Conservation (phyloP, 2,888 invertebrate genomes). For the Camponotus fellah region DNA sequence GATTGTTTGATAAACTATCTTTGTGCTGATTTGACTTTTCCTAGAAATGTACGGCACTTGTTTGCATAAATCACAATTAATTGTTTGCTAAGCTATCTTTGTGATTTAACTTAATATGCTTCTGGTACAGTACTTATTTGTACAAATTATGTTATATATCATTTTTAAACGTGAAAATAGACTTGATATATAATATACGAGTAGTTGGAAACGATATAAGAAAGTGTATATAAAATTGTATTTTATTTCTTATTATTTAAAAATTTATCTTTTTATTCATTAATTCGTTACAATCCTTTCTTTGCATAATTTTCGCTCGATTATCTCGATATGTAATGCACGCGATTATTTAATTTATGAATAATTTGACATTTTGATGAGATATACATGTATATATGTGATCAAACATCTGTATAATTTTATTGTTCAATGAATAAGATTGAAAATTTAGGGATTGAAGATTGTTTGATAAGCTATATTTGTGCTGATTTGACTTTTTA, state of each 20-base stretch:
- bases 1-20: background rate
- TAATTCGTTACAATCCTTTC: background rate
- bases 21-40: background rate
- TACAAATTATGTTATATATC: background rate
- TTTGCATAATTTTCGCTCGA: too few relatives aligned
- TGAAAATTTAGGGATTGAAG: too few relatives aligned
- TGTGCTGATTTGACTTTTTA: background rate
- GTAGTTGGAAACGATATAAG: background rate
- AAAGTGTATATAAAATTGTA: background rate
- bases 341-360: too few relatives aligned
- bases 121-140: background rate
- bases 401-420: too few relatives aligned
- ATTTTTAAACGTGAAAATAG: background rate
- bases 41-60: background rate
- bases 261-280: slow-evolving; percentile 6
- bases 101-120: background rate
- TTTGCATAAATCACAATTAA: background rate
- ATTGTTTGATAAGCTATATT: background rate
- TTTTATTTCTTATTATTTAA: slow-evolving; percentile 10
- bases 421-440: too few relatives aligned
- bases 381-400: too few relatives aligned
- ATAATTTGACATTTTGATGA: too few relatives aligned
- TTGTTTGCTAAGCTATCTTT: background rate
- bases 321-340: too few relatives aligned
- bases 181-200: background rate